Evolutionary conservation across 2,113 vertebrate species (phyloP), one percentile per base, ranked within the genome.

Genomic region (Pyrgilauda ruficollis): DNA sequence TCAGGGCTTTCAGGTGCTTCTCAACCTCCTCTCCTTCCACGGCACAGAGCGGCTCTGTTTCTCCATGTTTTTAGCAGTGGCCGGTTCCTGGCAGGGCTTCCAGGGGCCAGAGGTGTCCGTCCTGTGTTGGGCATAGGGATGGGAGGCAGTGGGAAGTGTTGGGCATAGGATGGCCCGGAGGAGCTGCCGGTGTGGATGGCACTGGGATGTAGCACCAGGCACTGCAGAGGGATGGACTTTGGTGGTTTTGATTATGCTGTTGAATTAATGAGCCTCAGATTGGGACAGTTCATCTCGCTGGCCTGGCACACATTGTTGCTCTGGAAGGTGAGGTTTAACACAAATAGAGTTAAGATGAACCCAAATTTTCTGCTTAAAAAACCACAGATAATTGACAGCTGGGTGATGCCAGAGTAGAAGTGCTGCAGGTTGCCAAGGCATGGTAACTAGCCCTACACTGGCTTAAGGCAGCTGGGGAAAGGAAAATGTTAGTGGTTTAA

Each of bases 261-360:
- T 49, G 37, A 76, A 55, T 27, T n/a, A 50, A 59, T 7, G 21
- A 93, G 19, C 59, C 14, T 19, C 56, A 20, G 2, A 28, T 2
- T 5, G 46, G 50, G 30, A 18, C 4, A 1, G 50, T n/a, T 79
- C 11, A 37, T 37, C 35, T 70, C 0, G 0, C 23, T 37, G 50
- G 27, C 15, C 14, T 33, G 27, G 37, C 19, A 12, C 4, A 7
- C 0, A 11, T 16, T 46, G 13, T 21, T 39, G 28, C 27, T 82
- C 26, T 20, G 43, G 15, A 18, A 69, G n/a, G 15, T 2, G 1
- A 72, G 14, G 53, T 56, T 82, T 35, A 50, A 72, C 17, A 10
- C 37, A 19, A 55, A n/a, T 0, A 26, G 15, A 17, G 43, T 75
- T 56, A 56, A 73, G 31, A 30, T 33, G 27, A 61, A 55, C 55